A percentile compares a stretch with the other conserved stretches of the same genome.
Evolutionary conservation across 2,888 invertebrate genomes (phyloP).

Genomic region (Galerucella nymphaeae): DNA sequence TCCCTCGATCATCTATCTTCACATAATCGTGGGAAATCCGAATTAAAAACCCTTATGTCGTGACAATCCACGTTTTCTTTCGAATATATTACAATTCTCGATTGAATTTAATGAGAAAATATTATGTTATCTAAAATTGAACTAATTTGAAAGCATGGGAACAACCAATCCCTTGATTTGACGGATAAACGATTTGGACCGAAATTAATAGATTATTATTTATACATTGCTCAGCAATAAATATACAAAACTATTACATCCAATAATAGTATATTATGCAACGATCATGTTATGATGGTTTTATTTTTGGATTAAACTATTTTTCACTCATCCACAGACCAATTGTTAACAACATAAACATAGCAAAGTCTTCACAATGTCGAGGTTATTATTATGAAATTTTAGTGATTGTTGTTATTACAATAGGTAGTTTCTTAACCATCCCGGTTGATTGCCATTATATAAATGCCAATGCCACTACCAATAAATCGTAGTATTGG

Average conservation of each 20-base stretch:
- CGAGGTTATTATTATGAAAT: too few species aligned
- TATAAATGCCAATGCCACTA: too few species aligned
- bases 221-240: background rate
- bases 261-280: too few species aligned
- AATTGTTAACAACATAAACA: too few species aligned
- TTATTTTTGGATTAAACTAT: too few species aligned
- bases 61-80: constrained; percentile 52
- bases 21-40: constrained; percentile 52
- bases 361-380: too few species aligned
- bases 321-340: too few species aligned
- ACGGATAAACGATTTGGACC: background rate
- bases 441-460: background rate
- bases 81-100: constrained; percentile 52
- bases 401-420: too few species aligned
- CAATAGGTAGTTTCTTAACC: background rate
- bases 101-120: constrained; percentile 40
- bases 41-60: constrained; percentile 44
- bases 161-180: constrained; percentile 15
- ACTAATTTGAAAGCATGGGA: constrained; percentile 37
- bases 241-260: too few species aligned
- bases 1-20: constrained; percentile 30
- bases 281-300: too few species aligned
- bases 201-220: background rate
- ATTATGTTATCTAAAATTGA: constrained; percentile 27
- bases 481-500: constrained; percentile 25